phyloP scores from a whole-genome alignment of 2,888 invertebrate species.

The Hartigia nigra region DNA sequence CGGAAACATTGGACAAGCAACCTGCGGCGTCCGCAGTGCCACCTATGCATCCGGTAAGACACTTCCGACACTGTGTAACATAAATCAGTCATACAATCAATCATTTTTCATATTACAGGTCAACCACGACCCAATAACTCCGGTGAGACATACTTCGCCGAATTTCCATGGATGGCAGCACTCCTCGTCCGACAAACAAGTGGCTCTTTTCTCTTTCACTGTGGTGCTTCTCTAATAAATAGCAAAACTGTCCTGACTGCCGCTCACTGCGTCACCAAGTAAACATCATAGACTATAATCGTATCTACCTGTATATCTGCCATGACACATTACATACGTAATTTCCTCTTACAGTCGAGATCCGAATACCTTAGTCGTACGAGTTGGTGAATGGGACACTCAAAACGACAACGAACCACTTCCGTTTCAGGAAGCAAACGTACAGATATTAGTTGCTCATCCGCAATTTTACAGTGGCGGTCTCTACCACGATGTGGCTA shows the following conservation, averaged over 20 bases:
- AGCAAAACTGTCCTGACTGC: conserved; percentile 82
- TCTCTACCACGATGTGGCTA: conserved; percentile 81
- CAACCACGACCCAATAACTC: conserved; percentile 71
- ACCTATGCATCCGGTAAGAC: conserved; percentile 42
- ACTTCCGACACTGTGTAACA: conserved; percentile 69
- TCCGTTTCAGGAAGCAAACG: conserved; percentile 76
- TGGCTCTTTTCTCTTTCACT: conserved; percentile 73
- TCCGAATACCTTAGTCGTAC: conserved; percentile 65
- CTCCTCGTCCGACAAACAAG: conserved; percentile 70
- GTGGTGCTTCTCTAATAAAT: conserved; percentile 84
- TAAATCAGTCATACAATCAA: too few species aligned
- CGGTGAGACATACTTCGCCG: conserved; percentile 78
- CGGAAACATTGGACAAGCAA: conserved; percentile 8
- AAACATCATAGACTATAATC: conserved; percentile 2
- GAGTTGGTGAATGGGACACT: conserved; percentile 86
- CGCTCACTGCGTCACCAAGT: conserved; percentile 77
- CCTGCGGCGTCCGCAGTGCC: conserved; percentile 47
- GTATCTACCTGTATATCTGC: not conserved
- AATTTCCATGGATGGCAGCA: conserved; percentile 88
- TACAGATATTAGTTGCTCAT: conserved; percentile 71
- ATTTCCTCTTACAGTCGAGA: conserved; percentile 35
- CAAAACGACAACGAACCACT: conserved; percentile 75
- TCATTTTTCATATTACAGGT: conserved; percentile 21
- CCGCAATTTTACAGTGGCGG: conserved; percentile 75
- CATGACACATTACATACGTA: not conserved